Evolutionary conservation across 2,797 vertebrate species (phyloP), one percentile per base, ranked within the genome.

Genomic region (Bufotes viridis): DNA sequence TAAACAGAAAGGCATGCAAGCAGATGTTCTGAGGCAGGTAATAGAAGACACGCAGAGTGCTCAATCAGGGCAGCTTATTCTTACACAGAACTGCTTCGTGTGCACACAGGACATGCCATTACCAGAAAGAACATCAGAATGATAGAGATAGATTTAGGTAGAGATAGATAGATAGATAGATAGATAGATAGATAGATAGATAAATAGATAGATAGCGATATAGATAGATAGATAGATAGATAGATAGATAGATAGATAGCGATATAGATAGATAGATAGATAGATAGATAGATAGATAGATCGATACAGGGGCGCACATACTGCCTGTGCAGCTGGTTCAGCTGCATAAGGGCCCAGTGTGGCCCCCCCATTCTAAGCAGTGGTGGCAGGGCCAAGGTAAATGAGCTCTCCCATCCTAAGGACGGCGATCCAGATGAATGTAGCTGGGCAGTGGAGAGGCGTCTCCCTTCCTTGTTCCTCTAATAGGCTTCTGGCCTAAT

Each of bases 1-100:
- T 78, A 85, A 65, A 53, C 72, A 85, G 84, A 75, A 78, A 76
- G 72, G 22, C 72, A 85, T 65, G 84, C 61, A 65, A 84, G 70
- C 70, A 81, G 74, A 85, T 81, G 84, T 75, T 61, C 34, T 14
- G 57, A 65, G 60, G 84, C 72, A 78, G 74, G 72, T 26, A 42
- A 78, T 76, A 76, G 74, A 76, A 72, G 74, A 61, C 74, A 78
- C 22, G 34, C 18, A 20, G 67, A 78, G 34, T n/a, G 60, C 58
- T 80, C 78, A 81, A 81, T 81, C 61, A 65, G 22, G 18, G 60
- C 61, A 17, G 42, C 42, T 49, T 81, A 67, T 51, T 34, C 34
- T 65, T 65, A n/a, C 80, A 81, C 34, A 81, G 80, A 65, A 65
- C 14, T 81, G 34, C 80, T 49, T 49, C 14, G 65, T 70, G 65